Evolutionary conservation across 2,888 invertebrate species (phyloP).

Genomic region (Ophonus ardosiacus): DNA sequence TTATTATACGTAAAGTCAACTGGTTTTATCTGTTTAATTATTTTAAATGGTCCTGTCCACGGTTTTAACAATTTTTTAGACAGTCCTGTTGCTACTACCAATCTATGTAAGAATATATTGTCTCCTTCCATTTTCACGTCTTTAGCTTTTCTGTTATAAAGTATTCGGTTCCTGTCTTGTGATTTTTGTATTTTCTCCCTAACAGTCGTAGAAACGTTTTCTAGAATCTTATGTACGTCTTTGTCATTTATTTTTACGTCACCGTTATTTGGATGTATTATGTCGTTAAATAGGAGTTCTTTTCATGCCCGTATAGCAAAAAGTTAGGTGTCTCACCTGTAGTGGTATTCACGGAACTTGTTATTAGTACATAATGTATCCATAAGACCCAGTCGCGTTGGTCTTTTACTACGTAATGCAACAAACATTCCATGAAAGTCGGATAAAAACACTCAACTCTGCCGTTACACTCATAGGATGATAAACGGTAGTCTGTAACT

Average conservation of each 20-base stretch:
- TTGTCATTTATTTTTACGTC: not conserved
- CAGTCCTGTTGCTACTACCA: not conserved
- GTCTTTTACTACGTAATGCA: not conserved
- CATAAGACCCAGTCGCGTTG: constrained; percentile 47
- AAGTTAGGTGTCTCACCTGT: constrained; percentile 65
- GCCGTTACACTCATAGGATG: constrained; percentile 69
- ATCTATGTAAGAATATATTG: constrained; percentile 14
- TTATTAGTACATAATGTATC: not conserved
- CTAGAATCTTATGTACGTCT: not conserved
- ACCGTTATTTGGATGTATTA: not conserved
- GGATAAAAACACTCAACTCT: not conserved
- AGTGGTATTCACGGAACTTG: constrained; percentile 66
- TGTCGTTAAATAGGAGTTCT: not conserved
- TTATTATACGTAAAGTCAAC: constrained; percentile 39
- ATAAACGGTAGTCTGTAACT: not conserved
- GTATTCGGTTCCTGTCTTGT: not conserved
- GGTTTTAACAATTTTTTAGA: not conserved
- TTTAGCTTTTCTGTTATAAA: not conserved
- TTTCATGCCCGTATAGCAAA: constrained; percentile 58
- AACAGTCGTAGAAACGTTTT: not conserved
- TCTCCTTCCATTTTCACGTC: constrained; percentile 13
- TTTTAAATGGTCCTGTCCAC: constrained; percentile 6
- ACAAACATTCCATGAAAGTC: not conserved
- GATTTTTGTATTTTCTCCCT: not conserved
- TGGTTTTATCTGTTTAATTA: constrained; percentile 44